A percentile compares a stretch with the other conserved stretches of the same genome.
phyloP scores from a whole-genome alignment of 2,113 vertebrate species.

The Saiga tatarica region DNA sequence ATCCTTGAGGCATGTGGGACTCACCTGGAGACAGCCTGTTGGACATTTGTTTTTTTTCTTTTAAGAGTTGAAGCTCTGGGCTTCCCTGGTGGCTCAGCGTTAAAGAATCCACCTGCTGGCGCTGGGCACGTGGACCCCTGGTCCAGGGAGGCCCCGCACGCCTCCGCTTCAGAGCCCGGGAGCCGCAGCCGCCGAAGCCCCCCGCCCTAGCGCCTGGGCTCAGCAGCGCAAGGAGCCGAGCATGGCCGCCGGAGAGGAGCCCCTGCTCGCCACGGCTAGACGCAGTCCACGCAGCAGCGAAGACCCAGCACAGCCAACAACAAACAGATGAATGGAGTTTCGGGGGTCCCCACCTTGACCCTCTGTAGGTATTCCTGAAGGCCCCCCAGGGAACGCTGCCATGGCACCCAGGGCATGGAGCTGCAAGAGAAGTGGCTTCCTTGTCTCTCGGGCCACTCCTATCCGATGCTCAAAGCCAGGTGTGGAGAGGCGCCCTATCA shows the following conservation, averaged over 20 bases:
- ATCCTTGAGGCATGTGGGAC: accelerated
- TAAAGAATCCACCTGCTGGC: neutral
- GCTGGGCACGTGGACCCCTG: neutral
- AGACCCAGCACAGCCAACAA: neutral
- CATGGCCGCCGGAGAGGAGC: accelerated
- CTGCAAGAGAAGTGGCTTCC: neutral
- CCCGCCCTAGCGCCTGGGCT: neutral
- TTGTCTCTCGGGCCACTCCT: neutral
- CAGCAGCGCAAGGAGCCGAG: neutral
- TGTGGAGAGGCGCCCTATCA: too few species aligned
- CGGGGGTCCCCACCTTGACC: neutral
- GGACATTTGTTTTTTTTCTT: neutral
- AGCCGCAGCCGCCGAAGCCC: neutral
- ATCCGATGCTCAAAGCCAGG: neutral
- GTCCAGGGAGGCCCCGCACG: neutral
- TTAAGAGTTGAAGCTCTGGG: neutral
- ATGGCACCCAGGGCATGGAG: too few species aligned
- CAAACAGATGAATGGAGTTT: neutral
- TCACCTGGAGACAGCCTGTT: too few species aligned
- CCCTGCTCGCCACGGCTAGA: neutral
- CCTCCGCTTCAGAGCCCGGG: neutral
- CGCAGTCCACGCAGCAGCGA: accelerated
- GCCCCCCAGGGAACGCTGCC: neutral
- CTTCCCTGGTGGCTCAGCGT: neutral
- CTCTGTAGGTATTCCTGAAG: neutral